Percentiles rank a stretch among this genome's conserved stretches.
Evolutionary conservation across 2,113 vertebrate species (phyloP).

Genomic region (Albula goreensis): DNA sequence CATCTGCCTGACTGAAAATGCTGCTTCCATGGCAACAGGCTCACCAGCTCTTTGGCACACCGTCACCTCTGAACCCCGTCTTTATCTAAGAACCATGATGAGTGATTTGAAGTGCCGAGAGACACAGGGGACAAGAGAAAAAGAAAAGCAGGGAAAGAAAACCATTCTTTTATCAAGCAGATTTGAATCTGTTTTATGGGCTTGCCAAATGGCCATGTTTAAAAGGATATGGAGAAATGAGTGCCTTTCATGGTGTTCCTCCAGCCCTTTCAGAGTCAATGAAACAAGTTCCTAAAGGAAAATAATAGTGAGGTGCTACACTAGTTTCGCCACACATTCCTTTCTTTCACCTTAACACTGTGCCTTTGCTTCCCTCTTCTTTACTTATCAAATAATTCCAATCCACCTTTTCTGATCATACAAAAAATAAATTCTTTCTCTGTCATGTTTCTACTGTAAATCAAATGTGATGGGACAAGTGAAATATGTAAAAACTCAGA

Average conservation of each 20-base stretch:
- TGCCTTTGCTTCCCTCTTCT: constrained; percentile 44
- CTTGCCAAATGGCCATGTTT: constrained; percentile 59
- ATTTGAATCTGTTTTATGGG: constrained; percentile 61
- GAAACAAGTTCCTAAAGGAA: constrained; percentile 70
- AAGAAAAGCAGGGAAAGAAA: constrained; percentile 42
- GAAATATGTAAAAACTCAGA: constrained; percentile 41
- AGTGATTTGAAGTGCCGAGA: constrained; percentile 53
- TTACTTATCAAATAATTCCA: constrained; percentile 49
- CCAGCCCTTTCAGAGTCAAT: constrained; percentile 68
- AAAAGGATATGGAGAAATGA: constrained; percentile 57
- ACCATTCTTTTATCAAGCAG: constrained; percentile 52
- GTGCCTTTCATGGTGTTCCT: constrained; percentile 63
- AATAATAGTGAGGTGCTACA: constrained; percentile 54
- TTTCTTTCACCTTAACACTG: constrained; percentile 30
- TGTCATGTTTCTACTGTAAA: background rate
- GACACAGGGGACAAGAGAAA: constrained; percentile 35
- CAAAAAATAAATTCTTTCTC: no score
- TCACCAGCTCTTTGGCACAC: constrained; percentile 47
- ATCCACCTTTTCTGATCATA: constrained; percentile 19
- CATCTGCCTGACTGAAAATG: constrained; percentile 68
- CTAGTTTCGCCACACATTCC: constrained; percentile 41
- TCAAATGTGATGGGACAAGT: constrained; percentile 55
- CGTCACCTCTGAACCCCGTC: constrained; percentile 68
- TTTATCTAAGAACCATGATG: constrained; percentile 60
- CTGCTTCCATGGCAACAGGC: constrained; percentile 65